Percentiles rank a stretch among this genome's conserved stretches.
These are phyloP conservation scores for Monochamus saltuarius DNA, from an alignment of 1,140 invertebrate species.

Conservation along the genomic window DNA sequence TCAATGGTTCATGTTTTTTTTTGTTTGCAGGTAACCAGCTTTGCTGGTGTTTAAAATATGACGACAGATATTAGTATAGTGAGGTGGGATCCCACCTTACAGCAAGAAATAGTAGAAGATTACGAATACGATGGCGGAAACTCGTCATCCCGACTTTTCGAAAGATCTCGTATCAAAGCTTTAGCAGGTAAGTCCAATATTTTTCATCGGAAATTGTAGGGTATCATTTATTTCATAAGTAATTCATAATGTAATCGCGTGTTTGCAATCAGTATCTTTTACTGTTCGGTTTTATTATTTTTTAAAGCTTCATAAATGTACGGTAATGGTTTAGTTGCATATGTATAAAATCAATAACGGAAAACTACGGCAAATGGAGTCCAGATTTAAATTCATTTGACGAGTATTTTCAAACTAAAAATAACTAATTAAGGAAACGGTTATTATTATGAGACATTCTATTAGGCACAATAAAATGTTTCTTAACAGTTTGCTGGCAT, in stretches of 20 bases:
- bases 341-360: too few species aligned
- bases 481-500: too few species aligned
- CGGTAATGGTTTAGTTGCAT: too few species aligned
- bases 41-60: slow-evolving; percentile 60
- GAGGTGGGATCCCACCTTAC: slow-evolving; percentile 88
- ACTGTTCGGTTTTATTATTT: too few species aligned
- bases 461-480: too few species aligned
- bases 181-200: slow-evolving; percentile 76
- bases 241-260: background rate
- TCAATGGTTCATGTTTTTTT: slow-evolving; percentile 2
- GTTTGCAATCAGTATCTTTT: too few species aligned
- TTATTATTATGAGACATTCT: too few species aligned
- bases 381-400: too few species aligned
- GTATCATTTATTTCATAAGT: background rate
- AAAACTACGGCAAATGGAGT: too few species aligned
- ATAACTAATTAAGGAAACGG: too few species aligned
- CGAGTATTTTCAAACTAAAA: too few species aligned
- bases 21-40: slow-evolving; percentile 38
- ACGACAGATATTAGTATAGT: slow-evolving; percentile 97
- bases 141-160: slow-evolving; percentile 96
- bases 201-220: background rate
- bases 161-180: slow-evolving; percentile 97
- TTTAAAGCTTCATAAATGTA: too few species aligned
- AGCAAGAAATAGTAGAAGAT: slow-evolving; percentile 89
- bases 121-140: slow-evolving; percentile 99